Base-by-base conservation (phyloP, 2,797 vertebrate species). In the Takifugu ocellatus region DNA sequence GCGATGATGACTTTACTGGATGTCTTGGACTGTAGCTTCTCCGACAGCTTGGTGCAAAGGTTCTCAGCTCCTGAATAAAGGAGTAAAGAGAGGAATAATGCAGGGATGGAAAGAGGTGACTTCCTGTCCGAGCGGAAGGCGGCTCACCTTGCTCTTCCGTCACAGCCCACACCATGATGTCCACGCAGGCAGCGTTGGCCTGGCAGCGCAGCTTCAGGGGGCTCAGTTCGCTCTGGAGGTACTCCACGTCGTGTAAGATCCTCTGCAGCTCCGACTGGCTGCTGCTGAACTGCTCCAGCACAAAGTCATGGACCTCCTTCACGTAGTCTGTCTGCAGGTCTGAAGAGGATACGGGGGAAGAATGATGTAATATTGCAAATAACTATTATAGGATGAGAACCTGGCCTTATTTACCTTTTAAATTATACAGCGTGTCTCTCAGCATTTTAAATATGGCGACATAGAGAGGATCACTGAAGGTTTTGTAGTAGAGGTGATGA, bases 161-260 rank as follows among this genome's bases (percentile, higher is more conserved):
- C 16, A 96, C 94, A 0, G 97, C 97, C 97, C 96, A 98, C 58
- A 98, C 97, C 97, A 99, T 98, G 62, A 99, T 94, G 87, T 99
- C 96, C 75, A 99, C 97, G 0, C 97, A 99, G 72, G 97, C 96
- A 0, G 97, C 96, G 3, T 94, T 99, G 50, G 97, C 96, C 89
- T 99, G 97, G 64, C 96, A 99, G 39, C 96, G 94, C 61, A 98
- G 89, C 25, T 97, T 98, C 43, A 98, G 85, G 0, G 96, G 96
- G 61, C 93, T 97, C 71, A 98, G 91, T 1, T 98, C 95, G 0
- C 85, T 93, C 83, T 98, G 95, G 42, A 97, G 87, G 11, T 93
- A 92, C 72, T 99, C 97, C 0, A 94, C 90, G 0, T 99, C 96
- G 0, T 98, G 97, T 2, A 99, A 91, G 75, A 97, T 95, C 78